Evolutionary conservation across 2,888 invertebrate genomes (phyloP).

Genomic region (Timandra comae): DNA sequence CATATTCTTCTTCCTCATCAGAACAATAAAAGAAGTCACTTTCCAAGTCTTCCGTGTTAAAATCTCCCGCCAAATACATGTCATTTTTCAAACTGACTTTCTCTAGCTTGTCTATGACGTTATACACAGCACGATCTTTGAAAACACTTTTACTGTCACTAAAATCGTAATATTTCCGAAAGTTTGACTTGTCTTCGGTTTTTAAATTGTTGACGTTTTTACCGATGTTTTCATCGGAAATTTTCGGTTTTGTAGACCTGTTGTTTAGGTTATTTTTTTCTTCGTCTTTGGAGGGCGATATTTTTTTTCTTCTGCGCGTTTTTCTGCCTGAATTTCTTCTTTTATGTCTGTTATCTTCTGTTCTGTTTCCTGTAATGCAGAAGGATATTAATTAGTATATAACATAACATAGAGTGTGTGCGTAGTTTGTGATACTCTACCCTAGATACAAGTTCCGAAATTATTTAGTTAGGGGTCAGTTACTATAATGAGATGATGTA

Average conservation of each 20-base stretch:
- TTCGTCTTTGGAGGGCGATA: slow-evolving; percentile 50
- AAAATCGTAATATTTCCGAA: slow-evolving; percentile 4
- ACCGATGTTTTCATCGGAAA: slow-evolving; percentile 42
- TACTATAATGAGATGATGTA: no score
- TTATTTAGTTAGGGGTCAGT: no score
- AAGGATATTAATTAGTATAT: no score
- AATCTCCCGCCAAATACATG: slow-evolving; percentile 54
- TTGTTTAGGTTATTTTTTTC: neutral
- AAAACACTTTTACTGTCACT: slow-evolving; percentile 17
- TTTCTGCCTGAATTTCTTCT: slow-evolving; percentile 55
- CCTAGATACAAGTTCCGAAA: no score
- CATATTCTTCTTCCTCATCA: slow-evolving; percentile 51
- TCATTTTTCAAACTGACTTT: slow-evolving; percentile 59
- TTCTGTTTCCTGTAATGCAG: slow-evolving; percentile 36
- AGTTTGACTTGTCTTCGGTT: slow-evolving; percentile 4
- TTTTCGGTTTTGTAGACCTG: slow-evolving; percentile 29
- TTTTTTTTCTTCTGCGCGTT: slow-evolving; percentile 52
- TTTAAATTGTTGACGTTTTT: slow-evolving; percentile 59
- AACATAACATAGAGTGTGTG: no score
- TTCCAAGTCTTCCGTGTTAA: slow-evolving; percentile 49
- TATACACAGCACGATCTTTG: slow-evolving; percentile 39
- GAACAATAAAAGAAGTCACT: slow-evolving; percentile 53
- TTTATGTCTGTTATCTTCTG: slow-evolving; percentile 47
- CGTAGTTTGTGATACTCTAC: no score
- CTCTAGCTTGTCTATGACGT: slow-evolving; percentile 59